Evolutionary conservation across 2,888 invertebrate genomes (phyloP).

Genomic region (Sussaba pulchella): DNA sequence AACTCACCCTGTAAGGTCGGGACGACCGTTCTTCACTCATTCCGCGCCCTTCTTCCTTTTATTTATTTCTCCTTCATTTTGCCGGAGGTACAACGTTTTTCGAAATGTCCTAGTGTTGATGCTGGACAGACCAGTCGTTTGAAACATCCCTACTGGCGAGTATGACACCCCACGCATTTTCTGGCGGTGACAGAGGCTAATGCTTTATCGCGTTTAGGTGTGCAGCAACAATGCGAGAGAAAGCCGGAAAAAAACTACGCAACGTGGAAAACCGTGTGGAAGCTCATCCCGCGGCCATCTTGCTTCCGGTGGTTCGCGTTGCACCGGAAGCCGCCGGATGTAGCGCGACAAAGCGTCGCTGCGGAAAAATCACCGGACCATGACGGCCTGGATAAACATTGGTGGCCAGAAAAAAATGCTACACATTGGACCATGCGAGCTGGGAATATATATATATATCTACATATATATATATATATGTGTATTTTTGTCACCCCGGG

Average conservation of each 20-base stretch:
- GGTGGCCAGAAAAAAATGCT: conserved; percentile 50
- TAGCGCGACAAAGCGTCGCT: conserved; percentile 81
- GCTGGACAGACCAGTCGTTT: too few relatives aligned
- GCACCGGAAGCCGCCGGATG: conserved; percentile 81
- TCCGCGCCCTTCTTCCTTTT: too few relatives aligned
- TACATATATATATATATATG: conserved; percentile 32
- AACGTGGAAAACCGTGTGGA: conserved; percentile 29
- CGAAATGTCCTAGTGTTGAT: too few relatives aligned
- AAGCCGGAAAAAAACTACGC: conserved; percentile 2
- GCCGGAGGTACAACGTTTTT: too few relatives aligned
- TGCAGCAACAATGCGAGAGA: conserved; percentile 55
- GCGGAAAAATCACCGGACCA: conserved; percentile 82
- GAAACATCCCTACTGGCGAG: conserved; percentile 50
- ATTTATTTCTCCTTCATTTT: background rate
- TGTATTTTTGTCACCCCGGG: conserved; percentile 30
- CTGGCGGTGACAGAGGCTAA: background rate
- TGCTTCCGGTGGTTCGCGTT: conserved; percentile 78
- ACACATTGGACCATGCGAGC: conserved; percentile 3
- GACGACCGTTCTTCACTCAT: background rate
- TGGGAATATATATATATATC: conserved; percentile 20
- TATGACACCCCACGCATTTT: conserved; percentile 23
- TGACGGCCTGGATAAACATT: conserved; percentile 80
- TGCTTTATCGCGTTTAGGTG: conserved; percentile 73
- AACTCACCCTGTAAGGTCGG: background rate
- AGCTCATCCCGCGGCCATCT: conserved; percentile 77